phyloP scores from a whole-genome alignment of 2,797 vertebrate species.

The Hylomyscus alleni region DNA sequence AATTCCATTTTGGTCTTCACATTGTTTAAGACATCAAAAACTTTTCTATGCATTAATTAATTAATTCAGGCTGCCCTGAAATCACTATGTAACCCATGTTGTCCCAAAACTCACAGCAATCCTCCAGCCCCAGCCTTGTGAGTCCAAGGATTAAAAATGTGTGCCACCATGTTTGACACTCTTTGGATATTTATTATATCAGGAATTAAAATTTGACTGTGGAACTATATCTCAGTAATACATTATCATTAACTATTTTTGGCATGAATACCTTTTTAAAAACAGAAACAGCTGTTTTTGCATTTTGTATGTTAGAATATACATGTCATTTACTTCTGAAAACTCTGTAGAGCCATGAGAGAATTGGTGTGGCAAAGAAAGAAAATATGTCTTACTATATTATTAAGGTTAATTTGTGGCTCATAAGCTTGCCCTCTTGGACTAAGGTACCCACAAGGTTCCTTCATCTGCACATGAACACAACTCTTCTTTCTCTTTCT shows the following conservation, averaged over 20 bases:
- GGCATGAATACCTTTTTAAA: background rate
- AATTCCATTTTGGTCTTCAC: background rate
- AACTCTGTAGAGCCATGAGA: background rate
- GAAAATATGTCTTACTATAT: background rate
- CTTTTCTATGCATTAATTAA: background rate
- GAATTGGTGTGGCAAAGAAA: background rate
- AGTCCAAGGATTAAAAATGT: background rate
- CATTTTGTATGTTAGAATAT: background rate
- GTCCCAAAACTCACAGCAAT: background rate
- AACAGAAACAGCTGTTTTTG: background rate
- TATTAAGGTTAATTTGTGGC: background rate
- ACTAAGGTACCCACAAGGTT: background rate
- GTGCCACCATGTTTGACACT: no score
- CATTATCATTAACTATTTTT: background rate
- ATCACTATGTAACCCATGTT: background rate
- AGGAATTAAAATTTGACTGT: background rate
- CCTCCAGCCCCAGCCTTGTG: background rate
- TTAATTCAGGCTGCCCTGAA: background rate
- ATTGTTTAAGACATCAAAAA: background rate
- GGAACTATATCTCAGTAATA: background rate
- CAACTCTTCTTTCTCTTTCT: background rate
- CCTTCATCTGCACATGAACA: background rate
- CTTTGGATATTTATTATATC: background rate
- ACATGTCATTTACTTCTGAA: background rate
- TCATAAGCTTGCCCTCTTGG: background rate